Percentiles rank a stretch among this genome's conserved stretches.
phyloP scores from a whole-genome alignment of 2,888 invertebrate genomes.

The Acanthoscelides obtectus region DNA sequence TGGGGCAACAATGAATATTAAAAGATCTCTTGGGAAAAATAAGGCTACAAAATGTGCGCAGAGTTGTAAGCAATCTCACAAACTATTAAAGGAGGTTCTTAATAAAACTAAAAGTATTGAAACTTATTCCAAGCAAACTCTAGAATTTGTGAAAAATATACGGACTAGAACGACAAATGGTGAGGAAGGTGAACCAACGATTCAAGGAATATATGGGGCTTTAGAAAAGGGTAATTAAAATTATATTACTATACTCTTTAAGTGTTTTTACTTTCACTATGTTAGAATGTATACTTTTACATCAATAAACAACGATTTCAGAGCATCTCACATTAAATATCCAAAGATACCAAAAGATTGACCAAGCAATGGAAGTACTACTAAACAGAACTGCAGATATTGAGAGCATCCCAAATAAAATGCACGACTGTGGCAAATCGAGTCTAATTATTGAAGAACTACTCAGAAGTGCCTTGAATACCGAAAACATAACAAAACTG shows the following conservation, averaged over 20 bases:
- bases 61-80: slow-evolving; percentile 7
- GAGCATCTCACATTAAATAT: not conserved
- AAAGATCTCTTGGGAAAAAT: slow-evolving; percentile 12
- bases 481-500: slow-evolving; percentile 36
- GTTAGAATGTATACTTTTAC: not conserved
- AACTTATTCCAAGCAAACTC: slow-evolving; percentile 29
- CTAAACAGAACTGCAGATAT: slow-evolving; percentile 16
- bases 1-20: slow-evolving; percentile 17
- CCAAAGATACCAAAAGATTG: not conserved
- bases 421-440: not conserved
- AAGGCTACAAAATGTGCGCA: slow-evolving; percentile 24
- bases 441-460: not conserved
- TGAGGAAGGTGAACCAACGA: not conserved
- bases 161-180: slow-evolving; percentile 26
- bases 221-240: not conserved
- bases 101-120: not conserved
- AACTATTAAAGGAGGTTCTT: not conserved
- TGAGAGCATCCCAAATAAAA: slow-evolving; percentile 8
- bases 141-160: slow-evolving; percentile 38
- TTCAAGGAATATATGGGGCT: not conserved
- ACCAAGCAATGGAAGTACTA: slow-evolving; percentile 16
- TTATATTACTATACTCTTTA: no score
- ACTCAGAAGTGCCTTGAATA: slow-evolving; percentile 12
- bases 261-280: no score
- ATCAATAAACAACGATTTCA: not conserved